These are phyloP conservation scores for Platyura marginata DNA, from an alignment of 1,140 invertebrate genomes.

Conservation along the genomic window DNA sequence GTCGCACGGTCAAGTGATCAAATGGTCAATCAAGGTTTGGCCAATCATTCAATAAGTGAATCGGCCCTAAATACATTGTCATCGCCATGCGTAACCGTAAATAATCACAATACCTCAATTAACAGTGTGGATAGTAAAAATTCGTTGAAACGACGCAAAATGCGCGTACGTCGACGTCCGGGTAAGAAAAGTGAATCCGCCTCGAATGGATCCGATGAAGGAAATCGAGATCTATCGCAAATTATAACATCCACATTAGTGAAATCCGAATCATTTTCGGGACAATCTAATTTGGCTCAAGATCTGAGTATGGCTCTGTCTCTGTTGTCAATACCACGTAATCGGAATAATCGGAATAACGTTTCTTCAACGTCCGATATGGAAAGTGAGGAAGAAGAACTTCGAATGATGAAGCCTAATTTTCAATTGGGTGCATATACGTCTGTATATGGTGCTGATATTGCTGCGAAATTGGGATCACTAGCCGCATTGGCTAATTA, in stretches of 20 bases:
- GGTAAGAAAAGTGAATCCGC: conserved; percentile 36
- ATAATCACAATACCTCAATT: conserved; percentile 20
- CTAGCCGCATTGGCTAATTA: conserved; percentile 20
- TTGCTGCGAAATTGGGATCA: conserved; percentile 15
- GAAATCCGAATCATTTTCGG: conserved; percentile 40
- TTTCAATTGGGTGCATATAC: conserved; percentile 38
- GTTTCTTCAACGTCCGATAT: conserved; percentile 22
- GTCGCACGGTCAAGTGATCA: conserved; percentile 6
- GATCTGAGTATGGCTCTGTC: conserved; percentile 8
- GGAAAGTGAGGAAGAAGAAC: conserved; percentile 27
- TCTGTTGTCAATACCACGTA: conserved; percentile 10
- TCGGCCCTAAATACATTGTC: conserved; percentile 58
- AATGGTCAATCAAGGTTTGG: conserved; percentile 23
- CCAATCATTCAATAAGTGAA: conserved; percentile 62
- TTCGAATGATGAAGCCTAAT: conserved; percentile 28
- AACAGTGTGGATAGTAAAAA: conserved; percentile 25
- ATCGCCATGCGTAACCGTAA: conserved; percentile 20
- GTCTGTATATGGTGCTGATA: conserved; percentile 12
- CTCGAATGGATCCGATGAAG: conserved; percentile 26
- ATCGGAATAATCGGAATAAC: not conserved
- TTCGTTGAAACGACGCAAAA: conserved; percentile 39
- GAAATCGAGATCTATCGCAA: conserved; percentile 6
- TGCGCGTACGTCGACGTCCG: conserved; percentile 32
- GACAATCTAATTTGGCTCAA: conserved; percentile 7
- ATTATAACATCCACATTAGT: conserved; percentile 27